A percentile compares a stretch with the other conserved stretches of the same genome.
phyloP scores from a whole-genome alignment of 2,113 vertebrate genomes.

The Globicephala melas region DNA sequence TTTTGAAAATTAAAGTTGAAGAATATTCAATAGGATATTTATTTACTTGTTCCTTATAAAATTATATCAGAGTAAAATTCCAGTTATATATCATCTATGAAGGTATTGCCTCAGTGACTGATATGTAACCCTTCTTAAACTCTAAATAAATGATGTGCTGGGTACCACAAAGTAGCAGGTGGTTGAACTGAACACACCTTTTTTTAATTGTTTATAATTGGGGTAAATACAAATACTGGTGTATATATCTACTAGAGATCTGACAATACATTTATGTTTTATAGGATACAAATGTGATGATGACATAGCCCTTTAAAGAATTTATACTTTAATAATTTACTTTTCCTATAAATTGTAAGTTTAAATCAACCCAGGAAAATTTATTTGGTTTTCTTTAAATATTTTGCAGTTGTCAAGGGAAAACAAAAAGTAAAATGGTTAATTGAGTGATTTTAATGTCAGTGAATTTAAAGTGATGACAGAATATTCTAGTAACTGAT shows the following conservation, averaged over 20 bases:
- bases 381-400: background rate
- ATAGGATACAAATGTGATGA: background rate
- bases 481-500: background rate
- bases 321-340: background rate
- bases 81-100: background rate
- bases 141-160: background rate
- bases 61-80: background rate
- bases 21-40: background rate
- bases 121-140: background rate
- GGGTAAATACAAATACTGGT: background rate
- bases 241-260: background rate
- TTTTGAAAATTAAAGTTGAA: background rate
- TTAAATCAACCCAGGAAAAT: background rate
- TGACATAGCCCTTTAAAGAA: background rate
- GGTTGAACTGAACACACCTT: background rate
- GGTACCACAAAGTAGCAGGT: accelerated
- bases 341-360: background rate
- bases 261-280: background rate
- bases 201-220: background rate
- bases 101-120: background rate
- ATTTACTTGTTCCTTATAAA: background rate
- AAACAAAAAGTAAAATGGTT: background rate
- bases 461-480: background rate
- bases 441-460: background rate
- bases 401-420: background rate